Conservation (phyloP, 2,113 vertebrate genomes). For the Hemiscyllium ocellatum region DNA sequence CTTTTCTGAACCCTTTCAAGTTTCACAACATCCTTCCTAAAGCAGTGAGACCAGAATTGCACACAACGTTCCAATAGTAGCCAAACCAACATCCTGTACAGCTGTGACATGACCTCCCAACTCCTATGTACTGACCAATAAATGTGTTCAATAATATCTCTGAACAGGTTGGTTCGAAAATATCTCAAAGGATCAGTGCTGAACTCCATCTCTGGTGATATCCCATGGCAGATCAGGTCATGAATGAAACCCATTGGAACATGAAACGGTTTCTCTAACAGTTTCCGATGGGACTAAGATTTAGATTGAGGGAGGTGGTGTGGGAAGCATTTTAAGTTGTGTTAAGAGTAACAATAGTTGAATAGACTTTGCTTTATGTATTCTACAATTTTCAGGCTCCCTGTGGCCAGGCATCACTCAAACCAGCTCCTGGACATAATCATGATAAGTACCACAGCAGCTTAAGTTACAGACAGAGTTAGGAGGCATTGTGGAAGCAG, state of each 20-base stretch:
- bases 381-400: neutral
- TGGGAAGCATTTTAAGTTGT: no score
- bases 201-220: neutral
- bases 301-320: no score
- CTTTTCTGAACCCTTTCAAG: no score
- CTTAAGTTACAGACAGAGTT: neutral
- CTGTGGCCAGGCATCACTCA: neutral
- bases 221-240: neutral
- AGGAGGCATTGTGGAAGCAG: neutral
- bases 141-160: no score
- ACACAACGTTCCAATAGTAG: no score
- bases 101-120: no score
- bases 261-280: neutral
- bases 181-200: neutral
- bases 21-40: no score
- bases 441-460: neutral
- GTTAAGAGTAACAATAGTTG: neutral
- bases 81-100: no score
- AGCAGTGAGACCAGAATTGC: no score
- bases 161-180: no score
- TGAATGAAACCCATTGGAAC: neutral
- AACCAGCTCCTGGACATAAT: neutral
- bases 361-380: neutral
- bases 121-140: no score
- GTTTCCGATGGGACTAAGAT: no score